Percentiles rank a stretch among this genome's conserved stretches.
Evolutionary conservation across 2,113 vertebrate genomes (phyloP).

Genomic region (Zosterops japonicus): DNA sequence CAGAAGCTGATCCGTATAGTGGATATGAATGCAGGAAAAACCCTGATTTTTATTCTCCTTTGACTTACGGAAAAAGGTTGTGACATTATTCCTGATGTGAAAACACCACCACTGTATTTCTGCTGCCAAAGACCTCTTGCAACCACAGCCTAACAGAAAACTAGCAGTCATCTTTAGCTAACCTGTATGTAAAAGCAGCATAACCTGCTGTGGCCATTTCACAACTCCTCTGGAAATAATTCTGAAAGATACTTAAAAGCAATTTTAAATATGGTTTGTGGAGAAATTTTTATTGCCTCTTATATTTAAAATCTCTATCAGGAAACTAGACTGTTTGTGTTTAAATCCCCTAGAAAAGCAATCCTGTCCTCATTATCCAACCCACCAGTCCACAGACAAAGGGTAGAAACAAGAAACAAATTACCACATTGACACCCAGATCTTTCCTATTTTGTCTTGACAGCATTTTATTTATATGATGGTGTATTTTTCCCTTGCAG

Average conservation of each 20-base stretch:
- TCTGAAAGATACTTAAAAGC: constrained; percentile 48
- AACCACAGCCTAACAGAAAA: constrained; percentile 20
- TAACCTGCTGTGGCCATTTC: constrained; percentile 23
- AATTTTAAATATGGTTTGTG: constrained; percentile 50
- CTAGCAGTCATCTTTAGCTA: not conserved
- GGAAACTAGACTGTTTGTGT: constrained; percentile 55
- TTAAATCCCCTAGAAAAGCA: constrained; percentile 54
- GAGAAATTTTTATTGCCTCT: constrained; percentile 55
- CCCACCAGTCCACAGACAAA: constrained; percentile 67
- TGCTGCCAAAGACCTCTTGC: not conserved
- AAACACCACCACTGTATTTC: not conserved
- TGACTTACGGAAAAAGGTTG: constrained; percentile 33
- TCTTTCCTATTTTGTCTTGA: constrained; percentile 73
- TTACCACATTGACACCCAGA: constrained; percentile 61
- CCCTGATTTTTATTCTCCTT: constrained; percentile 5
- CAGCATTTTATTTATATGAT: constrained; percentile 66
- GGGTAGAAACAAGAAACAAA: constrained; percentile 69
- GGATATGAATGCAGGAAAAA: not conserved
- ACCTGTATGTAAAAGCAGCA: not conserved
- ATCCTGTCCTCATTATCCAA: constrained; percentile 67
- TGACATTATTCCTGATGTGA: not conserved
- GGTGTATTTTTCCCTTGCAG: constrained; percentile 35
- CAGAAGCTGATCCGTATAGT: not conserved
- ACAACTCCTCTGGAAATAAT: constrained; percentile 54
- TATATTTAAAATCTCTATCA: constrained; percentile 47